Percentiles rank a stretch among this genome's conserved stretches.
Conservation (phyloP, 2,113 vertebrate species). For the Bufo bufo region DNA sequence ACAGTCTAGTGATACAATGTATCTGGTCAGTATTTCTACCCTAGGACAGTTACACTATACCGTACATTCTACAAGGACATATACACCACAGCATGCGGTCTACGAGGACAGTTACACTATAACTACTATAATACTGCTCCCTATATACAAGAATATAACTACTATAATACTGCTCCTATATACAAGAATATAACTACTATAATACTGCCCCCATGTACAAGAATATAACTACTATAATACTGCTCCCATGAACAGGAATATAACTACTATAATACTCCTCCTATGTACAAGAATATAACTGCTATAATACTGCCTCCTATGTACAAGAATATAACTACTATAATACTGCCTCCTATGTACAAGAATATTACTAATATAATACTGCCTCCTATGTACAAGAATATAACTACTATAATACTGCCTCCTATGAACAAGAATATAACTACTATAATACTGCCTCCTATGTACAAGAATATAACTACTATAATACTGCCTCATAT, state of each 20-base stretch:
- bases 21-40: too few relatives aligned
- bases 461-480: constrained; percentile 9
- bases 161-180: not conserved
- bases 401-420: not conserved
- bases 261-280: not conserved
- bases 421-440: not conserved
- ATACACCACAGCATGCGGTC: too few relatives aligned
- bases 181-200: constrained; percentile 17
- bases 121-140: not conserved
- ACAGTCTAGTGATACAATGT: too few relatives aligned
- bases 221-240: constrained; percentile 8
- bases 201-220: not conserved
- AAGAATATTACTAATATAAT: not conserved
- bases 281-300: constrained; percentile 9
- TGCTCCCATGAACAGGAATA: not conserved
- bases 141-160: not conserved
- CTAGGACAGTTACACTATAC: too few relatives aligned
- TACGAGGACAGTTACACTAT: not conserved
- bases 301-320: constrained; percentile 2
- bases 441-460: constrained; percentile 5
- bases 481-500: not conserved
- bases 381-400: not conserved
- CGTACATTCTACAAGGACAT: not conserved
- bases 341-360: too few relatives aligned
- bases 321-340: not conserved